Evolutionary conservation across 2,797 vertebrate genomes (phyloP).

Genomic region (Ambastaia sidthimunki): DNA sequence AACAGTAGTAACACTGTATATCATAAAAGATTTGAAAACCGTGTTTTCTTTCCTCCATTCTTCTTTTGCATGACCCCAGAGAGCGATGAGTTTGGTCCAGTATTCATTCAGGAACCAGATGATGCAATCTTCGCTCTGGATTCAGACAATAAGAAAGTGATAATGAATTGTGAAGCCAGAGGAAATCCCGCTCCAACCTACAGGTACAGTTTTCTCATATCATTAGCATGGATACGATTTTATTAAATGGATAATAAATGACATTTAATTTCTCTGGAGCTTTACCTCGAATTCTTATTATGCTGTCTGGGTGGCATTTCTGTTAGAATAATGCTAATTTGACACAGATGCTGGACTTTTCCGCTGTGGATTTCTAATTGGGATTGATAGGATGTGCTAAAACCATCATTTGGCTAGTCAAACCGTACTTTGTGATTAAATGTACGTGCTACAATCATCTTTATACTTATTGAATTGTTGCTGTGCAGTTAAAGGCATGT

Average conservation of each 20-base stretch:
- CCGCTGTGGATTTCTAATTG: slow-evolving; percentile 31
- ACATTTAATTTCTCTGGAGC: slow-evolving; percentile 46
- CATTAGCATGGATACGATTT: slow-evolving; percentile 34
- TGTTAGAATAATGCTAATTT: slow-evolving; percentile 33
- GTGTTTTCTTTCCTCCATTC: background rate
- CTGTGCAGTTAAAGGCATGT: background rate
- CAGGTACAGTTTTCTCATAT: slow-evolving; percentile 77
- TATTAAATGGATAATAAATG: slow-evolving; percentile 49
- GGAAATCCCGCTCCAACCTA: slow-evolving; percentile 87
- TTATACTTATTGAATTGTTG: too few relatives aligned
- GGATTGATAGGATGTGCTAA: slow-evolving; percentile 12
- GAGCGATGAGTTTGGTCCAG: slow-evolving; percentile 87
- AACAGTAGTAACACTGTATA: background rate
- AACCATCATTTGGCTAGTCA: slow-evolving; percentile 5
- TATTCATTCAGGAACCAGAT: slow-evolving; percentile 91
- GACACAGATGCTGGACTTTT: slow-evolving; percentile 22
- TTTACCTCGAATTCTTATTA: slow-evolving; percentile 46
- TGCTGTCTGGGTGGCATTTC: slow-evolving; percentile 42
- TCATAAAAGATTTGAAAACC: background rate
- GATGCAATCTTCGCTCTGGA: slow-evolving; percentile 88
- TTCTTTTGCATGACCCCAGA: slow-evolving; percentile 72
- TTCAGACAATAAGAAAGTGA: slow-evolving; percentile 90
- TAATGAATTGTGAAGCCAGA: slow-evolving; percentile 89
- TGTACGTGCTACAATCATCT: background rate
- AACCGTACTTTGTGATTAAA: background rate